Conservation (phyloP, 2,888 invertebrate genomes). For the Drosophila hamatofila region DNA sequence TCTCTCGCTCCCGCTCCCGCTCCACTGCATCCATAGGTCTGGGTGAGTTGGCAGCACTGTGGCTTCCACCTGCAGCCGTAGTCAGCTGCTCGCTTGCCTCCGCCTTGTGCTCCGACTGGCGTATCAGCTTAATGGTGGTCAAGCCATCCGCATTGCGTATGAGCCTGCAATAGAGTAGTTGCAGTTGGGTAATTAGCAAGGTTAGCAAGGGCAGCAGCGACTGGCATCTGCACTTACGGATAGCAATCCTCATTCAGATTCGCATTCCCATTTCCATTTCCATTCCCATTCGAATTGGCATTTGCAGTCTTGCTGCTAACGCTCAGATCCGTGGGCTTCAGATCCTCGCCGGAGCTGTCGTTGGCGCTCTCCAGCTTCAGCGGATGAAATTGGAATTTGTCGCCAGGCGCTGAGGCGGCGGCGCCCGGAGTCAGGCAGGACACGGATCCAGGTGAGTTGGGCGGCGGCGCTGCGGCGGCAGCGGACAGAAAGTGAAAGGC, state of each 20-base stretch:
- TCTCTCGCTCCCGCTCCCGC: conserved; percentile 16
- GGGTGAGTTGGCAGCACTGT: conserved; percentile 41
- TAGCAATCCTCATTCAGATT: conserved; percentile 82
- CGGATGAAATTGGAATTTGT: conserved; percentile 84
- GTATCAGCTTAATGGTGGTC: conserved; percentile 85
- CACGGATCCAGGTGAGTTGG: conserved; percentile 78
- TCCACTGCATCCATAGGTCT: conserved; percentile 62
- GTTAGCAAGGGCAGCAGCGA: conserved; percentile 2
- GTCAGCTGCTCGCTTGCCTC: conserved; percentile 45
- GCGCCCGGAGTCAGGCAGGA: conserved; percentile 59
- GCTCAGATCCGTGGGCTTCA: conserved; percentile 90
- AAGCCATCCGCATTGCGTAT: conserved; percentile 85
- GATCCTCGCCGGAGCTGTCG: conserved; percentile 86
- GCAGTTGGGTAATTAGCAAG: conserved; percentile 36
- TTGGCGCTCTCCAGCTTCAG: conserved; percentile 80
- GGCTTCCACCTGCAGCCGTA: conserved; percentile 22
- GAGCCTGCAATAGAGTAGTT: conserved; percentile 71
- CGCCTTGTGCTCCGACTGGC: conserved; percentile 40
- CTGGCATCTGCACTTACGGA: conserved; percentile 79
- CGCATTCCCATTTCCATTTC: neutral
- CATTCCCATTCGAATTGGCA: neutral
- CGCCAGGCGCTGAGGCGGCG: conserved; percentile 27
- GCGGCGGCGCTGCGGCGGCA: conserved; percentile 73
- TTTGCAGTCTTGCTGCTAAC: conserved; percentile 80
- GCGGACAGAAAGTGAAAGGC: conserved; percentile 85